Percentiles rank a stretch among this genome's conserved stretches.
phyloP scores from a whole-genome alignment of 2,797 vertebrate species.

The Kryptopterus vitreolus region DNA sequence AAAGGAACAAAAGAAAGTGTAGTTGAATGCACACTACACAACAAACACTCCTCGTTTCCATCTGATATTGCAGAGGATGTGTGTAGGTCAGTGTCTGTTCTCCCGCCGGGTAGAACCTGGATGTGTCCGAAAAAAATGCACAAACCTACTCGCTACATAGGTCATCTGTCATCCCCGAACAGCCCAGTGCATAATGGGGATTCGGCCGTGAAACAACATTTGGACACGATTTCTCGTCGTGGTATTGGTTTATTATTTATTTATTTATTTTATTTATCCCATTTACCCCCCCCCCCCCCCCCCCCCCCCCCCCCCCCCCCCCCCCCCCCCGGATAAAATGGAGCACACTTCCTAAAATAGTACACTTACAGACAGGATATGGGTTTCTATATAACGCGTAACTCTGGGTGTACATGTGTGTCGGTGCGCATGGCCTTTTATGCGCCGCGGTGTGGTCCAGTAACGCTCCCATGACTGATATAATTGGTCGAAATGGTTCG shows the following conservation, averaged over 20 bases:
- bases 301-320: too few relatives aligned
- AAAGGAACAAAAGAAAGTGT: not conserved
- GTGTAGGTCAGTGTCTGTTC: slow-evolving; percentile 32
- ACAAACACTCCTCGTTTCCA: not conserved
- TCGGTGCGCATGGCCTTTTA: slow-evolving; percentile 24
- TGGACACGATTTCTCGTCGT: slow-evolving; percentile 18
- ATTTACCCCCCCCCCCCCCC: too few relatives aligned
- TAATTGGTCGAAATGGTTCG: slow-evolving; percentile 41
- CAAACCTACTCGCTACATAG: slow-evolving; percentile 26
- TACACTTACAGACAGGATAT: slow-evolving; percentile 18
- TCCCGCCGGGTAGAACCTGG: slow-evolving; percentile 27
- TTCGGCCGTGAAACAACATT: slow-evolving; percentile 22
- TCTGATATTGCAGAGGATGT: slow-evolving; percentile 11
- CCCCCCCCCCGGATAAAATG: slow-evolving; percentile 7
- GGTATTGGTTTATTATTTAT: too few relatives aligned
- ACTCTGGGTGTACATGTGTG: not conserved
- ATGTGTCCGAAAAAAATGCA: slow-evolving; percentile 31
- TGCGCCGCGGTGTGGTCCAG: slow-evolving; percentile 24
- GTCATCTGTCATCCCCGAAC: slow-evolving; percentile 25
- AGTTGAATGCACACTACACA: not conserved
- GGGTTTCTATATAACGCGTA: slow-evolving; percentile 14
- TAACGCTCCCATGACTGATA: slow-evolving; percentile 44
- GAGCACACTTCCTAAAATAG: slow-evolving; percentile 26
- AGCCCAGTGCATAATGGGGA: slow-evolving; percentile 15
- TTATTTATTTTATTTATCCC: too few relatives aligned